phyloP scores from a whole-genome alignment of 2,797 vertebrate species.

The Champsocephalus gunnari region DNA sequence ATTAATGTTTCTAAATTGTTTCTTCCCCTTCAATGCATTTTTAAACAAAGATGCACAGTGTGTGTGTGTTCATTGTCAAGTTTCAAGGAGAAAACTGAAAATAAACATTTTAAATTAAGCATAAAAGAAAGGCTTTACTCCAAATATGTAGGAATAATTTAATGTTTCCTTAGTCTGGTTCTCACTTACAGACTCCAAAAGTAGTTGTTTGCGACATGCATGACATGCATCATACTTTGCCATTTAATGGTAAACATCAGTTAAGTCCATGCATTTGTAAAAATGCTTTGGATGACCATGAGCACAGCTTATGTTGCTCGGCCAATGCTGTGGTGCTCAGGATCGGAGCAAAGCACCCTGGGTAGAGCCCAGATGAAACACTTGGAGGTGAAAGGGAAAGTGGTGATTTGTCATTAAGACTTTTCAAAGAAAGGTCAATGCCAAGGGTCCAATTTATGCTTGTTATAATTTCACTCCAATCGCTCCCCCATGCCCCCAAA shows the following conservation, averaged over 20 bases:
- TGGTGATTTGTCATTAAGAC: conserved; percentile 85
- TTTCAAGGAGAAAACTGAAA: conserved; percentile 30
- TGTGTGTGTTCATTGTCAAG: conserved; percentile 53
- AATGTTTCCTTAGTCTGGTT: conserved; percentile 16
- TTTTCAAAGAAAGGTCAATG: conserved; percentile 80
- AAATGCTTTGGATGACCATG: conserved; percentile 68
- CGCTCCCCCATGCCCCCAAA: conserved; percentile 59
- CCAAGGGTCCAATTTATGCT: conserved; percentile 81
- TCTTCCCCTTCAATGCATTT: conserved; percentile 71
- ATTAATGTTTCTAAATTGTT: conserved; percentile 73
- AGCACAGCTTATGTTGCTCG: conserved; percentile 65
- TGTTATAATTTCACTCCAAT: conserved; percentile 71
- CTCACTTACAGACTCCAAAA: conserved; percentile 14
- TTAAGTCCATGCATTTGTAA: conserved; percentile 64
- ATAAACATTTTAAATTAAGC: conserved; percentile 53
- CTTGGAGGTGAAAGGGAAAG: conserved; percentile 82
- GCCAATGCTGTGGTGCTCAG: conserved; percentile 71
- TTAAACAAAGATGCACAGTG: conserved; percentile 45
- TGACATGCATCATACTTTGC: conserved; percentile 29
- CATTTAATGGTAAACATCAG: conserved; percentile 38
- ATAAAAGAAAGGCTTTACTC: conserved; percentile 24
- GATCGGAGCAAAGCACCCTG: conserved; percentile 69
- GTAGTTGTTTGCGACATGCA: conserved; percentile 8
- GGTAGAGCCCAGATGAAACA: conserved; percentile 77
- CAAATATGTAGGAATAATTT: conserved; percentile 12